These are phyloP conservation scores for Meganola albula DNA, from an alignment of 2,888 invertebrate genomes.

Conservation along the genomic window DNA sequence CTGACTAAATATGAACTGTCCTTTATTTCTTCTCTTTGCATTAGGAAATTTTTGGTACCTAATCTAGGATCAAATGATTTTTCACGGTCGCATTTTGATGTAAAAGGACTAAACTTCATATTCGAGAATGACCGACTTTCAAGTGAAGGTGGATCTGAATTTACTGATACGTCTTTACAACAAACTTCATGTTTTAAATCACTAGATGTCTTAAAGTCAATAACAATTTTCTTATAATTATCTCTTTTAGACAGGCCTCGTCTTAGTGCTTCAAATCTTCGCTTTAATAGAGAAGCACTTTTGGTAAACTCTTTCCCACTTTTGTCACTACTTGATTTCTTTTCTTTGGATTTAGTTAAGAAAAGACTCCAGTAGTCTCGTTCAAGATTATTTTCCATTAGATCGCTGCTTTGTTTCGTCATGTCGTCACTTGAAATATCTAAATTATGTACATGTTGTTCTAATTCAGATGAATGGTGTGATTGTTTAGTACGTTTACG, in stretches of 20 bases:
- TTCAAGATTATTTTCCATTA: slow-evolving; percentile 58
- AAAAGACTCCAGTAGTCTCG: slow-evolving; percentile 55
- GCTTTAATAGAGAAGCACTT: slow-evolving; percentile 44
- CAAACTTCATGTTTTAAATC: slow-evolving; percentile 30
- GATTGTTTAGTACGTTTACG: slow-evolving; percentile 25
- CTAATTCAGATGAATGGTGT: slow-evolving; percentile 53
- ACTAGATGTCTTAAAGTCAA: slow-evolving; percentile 21
- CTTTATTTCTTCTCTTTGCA: slow-evolving; percentile 24
- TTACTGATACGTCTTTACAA: slow-evolving; percentile 51
- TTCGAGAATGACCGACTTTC: slow-evolving; percentile 42
- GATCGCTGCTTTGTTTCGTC: slow-evolving; percentile 33
- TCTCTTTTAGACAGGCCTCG: slow-evolving; percentile 44
- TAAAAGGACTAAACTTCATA: slow-evolving; percentile 36
- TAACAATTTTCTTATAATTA: slow-evolving; percentile 33
- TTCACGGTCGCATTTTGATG: slow-evolving; percentile 7
- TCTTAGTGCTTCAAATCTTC: slow-evolving; percentile 53
- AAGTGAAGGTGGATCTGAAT: slow-evolving; percentile 57
- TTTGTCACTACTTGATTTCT: slow-evolving; percentile 31
- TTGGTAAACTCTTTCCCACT: slow-evolving; percentile 34
- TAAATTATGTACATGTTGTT: slow-evolving; percentile 56
- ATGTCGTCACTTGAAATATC: slow-evolving; percentile 45
- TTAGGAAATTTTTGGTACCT: not conserved
- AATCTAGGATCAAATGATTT: too few species aligned
- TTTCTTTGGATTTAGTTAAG: slow-evolving; percentile 34
- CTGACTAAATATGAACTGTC: slow-evolving; percentile 21